Evolutionary conservation across 1,140 invertebrate species (phyloP).

Genomic region (Drosophila grimshawi): DNA sequence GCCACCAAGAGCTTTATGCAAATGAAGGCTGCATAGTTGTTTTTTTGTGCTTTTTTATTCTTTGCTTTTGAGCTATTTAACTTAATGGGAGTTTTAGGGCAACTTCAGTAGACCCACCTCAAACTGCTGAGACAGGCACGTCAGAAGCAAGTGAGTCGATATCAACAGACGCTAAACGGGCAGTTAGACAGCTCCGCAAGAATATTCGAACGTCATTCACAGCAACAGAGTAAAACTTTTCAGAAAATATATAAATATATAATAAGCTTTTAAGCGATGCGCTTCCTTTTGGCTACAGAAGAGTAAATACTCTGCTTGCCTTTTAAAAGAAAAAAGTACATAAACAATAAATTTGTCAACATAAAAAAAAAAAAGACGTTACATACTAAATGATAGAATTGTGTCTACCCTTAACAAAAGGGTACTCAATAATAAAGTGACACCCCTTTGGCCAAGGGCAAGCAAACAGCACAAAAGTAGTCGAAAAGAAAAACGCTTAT

Average conservation of each 20-base stretch:
- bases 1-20: slow-evolving; percentile 71
- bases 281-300: neutral
- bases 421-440: neutral
- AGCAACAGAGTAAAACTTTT: slow-evolving; percentile 51
- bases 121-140: slow-evolving; percentile 45
- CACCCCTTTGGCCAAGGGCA: slow-evolving; percentile 49
- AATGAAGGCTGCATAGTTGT: slow-evolving; percentile 78
- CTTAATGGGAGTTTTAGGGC: slow-evolving; percentile 3
- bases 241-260: slow-evolving; percentile 49
- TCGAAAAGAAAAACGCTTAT: slow-evolving; percentile 74
- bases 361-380: neutral
- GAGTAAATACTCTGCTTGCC: neutral
- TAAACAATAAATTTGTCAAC: no score
- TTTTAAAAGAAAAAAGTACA: neutral
- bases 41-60: slow-evolving; percentile 32
- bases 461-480: slow-evolving; percentile 53
- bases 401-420: slow-evolving; percentile 6
- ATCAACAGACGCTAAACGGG: slow-evolving; percentile 43
- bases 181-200: slow-evolving; percentile 28
- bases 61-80: neutral
- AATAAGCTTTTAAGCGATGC: slow-evolving; percentile 23
- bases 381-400: neutral
- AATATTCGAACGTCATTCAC: slow-evolving; percentile 1
- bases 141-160: slow-evolving; percentile 50
- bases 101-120: slow-evolving; percentile 59